These are phyloP conservation scores for Chironomus striatipennis DNA, from an alignment of 1,140 invertebrate genomes.

Conservation along the genomic window DNA sequence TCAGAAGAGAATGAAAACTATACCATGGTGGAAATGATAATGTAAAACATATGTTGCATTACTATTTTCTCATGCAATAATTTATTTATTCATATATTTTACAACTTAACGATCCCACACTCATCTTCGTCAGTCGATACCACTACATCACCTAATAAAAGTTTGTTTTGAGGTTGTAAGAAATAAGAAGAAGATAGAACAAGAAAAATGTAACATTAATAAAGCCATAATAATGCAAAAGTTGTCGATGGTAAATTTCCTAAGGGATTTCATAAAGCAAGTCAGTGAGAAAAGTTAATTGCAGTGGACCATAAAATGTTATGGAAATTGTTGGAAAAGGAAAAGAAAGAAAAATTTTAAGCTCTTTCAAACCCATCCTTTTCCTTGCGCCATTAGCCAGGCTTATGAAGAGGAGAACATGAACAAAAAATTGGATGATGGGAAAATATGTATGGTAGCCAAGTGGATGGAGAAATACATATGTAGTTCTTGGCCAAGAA, in stretches of 20 bases:
- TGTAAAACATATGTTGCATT: constrained; percentile 27
- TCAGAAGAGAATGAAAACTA: no score
- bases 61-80: no score
- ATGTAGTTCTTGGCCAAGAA: no score
- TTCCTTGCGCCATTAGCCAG: no score
- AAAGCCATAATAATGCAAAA: neutral
- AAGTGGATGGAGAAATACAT: no score
- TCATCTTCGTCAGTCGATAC: no score
- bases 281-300: constrained; percentile 25
- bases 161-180: constrained; percentile 4
- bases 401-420: no score
- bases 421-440: no score
- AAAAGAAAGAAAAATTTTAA: no score
- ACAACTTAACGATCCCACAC: neutral
- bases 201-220: neutral
- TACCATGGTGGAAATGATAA: neutral
- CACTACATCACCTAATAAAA: neutral
- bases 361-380: no score
- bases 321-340: constrained; percentile 25
- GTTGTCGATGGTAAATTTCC: neutral
- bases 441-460: no score
- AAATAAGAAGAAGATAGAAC: neutral
- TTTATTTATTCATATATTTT: no score
- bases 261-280: neutral
- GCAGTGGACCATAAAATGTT: constrained; percentile 27